phyloP scores from a whole-genome alignment of 1,140 invertebrate species.

The Marisa cornuarietis region DNA sequence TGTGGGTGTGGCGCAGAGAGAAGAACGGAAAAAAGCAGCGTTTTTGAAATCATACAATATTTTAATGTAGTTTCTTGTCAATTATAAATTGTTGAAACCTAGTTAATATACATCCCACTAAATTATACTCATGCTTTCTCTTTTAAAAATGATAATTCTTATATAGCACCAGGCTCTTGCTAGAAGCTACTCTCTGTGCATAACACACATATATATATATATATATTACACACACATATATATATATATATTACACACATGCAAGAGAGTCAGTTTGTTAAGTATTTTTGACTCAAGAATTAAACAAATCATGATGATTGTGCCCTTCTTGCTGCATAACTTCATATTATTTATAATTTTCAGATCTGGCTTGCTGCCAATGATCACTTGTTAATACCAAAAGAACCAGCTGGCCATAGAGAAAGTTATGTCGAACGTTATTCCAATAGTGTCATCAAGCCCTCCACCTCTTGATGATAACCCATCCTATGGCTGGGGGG shows the following conservation, averaged over 20 bases:
- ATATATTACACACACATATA: not conserved
- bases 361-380: not conserved
- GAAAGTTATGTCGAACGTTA: conserved; percentile 49
- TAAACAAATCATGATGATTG: not conserved
- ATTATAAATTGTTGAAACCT: no score
- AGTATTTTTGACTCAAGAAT: not conserved
- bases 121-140: no score
- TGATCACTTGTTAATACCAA: not conserved
- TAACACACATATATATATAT: no score
- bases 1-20: no score
- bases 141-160: no score
- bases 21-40: no score
- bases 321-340: not conserved
- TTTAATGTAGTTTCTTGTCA: no score
- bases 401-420: not conserved
- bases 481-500: conserved; percentile 26
- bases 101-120: no score
- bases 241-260: not conserved
- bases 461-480: conserved; percentile 53
- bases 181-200: no score
- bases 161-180: no score
- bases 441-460: conserved; percentile 55
- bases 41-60: no score
- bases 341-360: not conserved
- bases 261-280: no score